Conservation (phyloP, 2,888 invertebrate genomes). For the Platerodrilus igneus region DNA sequence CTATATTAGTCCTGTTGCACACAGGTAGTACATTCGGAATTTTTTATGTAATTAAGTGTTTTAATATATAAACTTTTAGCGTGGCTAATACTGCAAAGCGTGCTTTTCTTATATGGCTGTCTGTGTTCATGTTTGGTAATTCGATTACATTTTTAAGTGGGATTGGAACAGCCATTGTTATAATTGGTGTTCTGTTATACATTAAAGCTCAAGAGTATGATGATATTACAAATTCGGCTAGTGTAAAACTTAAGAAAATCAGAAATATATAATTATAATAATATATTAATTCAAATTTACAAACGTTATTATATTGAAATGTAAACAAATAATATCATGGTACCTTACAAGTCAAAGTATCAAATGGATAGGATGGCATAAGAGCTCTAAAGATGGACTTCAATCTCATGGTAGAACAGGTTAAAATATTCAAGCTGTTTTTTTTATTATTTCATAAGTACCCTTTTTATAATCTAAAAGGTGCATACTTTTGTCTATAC, state of each 20-base stretch:
- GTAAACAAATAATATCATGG: no score
- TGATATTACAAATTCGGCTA: constrained; percentile 41
- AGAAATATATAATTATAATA: constrained; percentile 46
- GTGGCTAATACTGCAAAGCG: constrained; percentile 76
- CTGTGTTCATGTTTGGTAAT: constrained; percentile 69
- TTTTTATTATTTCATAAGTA: no score
- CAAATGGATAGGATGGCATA: no score
- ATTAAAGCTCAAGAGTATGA: constrained; percentile 66
- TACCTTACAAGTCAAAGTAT: no score
- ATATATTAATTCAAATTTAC: no score
- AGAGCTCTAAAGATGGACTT: no score
- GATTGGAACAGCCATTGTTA: constrained; percentile 65
- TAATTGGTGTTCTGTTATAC: constrained; percentile 68
- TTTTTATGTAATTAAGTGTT: background rate
- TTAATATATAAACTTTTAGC: constrained; percentile 48
- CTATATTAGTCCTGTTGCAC: constrained; percentile 75
- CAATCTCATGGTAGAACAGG: no score
- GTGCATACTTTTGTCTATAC: no score
- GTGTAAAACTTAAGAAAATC: constrained; percentile 44
- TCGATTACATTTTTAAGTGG: constrained; percentile 68
- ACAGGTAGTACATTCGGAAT: constrained; percentile 57
- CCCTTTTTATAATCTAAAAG: no score
- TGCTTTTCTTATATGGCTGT: constrained; percentile 73
- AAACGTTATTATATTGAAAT: no score
- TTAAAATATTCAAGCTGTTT: no score